Conservation (phyloP, 2,797 vertebrate genomes). For the Crenichthys baileyi region DNA sequence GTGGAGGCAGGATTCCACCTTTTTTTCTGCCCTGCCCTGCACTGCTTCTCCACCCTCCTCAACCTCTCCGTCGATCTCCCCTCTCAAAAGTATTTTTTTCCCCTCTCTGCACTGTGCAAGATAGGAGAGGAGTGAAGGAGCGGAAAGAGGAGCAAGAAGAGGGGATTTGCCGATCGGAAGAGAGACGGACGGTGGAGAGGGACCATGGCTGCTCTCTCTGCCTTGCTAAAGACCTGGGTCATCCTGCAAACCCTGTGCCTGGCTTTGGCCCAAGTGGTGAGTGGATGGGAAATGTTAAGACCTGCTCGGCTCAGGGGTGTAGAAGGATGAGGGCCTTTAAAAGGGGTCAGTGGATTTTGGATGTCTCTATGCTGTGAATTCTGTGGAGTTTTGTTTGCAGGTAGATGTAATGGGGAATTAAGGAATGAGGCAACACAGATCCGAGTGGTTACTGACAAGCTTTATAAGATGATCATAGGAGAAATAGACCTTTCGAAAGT, state of each 20-base stretch:
- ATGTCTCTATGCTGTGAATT: constrained; percentile 16
- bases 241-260: constrained; percentile 87
- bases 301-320: constrained; percentile 38
- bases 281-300: constrained; percentile 70
- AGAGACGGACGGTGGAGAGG: constrained; percentile 67
- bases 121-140: constrained; percentile 69
- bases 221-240: constrained; percentile 77
- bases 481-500: constrained; percentile 13
- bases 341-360: constrained; percentile 2
- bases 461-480: constrained; percentile 16
- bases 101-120: constrained; percentile 59
- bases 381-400: constrained; percentile 10
- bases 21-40: constrained; percentile 37
- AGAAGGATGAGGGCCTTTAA: constrained; percentile 22
- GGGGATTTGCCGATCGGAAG: constrained; percentile 69
- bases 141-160: constrained; percentile 56
- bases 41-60: constrained; percentile 36
- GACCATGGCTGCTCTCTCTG: constrained; percentile 83
- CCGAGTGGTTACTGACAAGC: neutral
- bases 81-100: constrained; percentile 52
- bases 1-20: constrained; percentile 61
- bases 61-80: constrained; percentile 51
- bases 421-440: neutral
- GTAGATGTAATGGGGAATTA: constrained; percentile 22
- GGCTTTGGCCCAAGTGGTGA: constrained; percentile 93